Percentiles rank a stretch among this genome's conserved stretches.
phyloP scores from a whole-genome alignment of 2,797 vertebrate genomes.

The Galago senegalensis region DNA sequence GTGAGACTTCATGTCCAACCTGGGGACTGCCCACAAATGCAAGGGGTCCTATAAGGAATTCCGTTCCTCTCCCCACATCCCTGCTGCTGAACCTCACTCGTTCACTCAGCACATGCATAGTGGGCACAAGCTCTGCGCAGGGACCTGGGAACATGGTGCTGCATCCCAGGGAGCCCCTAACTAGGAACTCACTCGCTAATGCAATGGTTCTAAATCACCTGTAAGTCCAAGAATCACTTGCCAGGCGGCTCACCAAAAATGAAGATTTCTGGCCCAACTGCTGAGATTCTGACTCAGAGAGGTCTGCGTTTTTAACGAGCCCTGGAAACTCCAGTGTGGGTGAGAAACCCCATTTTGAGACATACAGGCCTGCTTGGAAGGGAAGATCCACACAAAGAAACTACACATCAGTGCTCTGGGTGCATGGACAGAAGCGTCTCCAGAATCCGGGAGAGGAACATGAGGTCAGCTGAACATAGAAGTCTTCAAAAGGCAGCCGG shows the following conservation, averaged over 20 bases:
- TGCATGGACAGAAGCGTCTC: background rate
- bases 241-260: background rate
- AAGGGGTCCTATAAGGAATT: background rate
- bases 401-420: background rate
- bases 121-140: background rate
- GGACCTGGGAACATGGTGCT: accelerated
- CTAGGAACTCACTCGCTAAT: background rate
- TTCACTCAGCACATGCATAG: accelerated
- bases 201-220: background rate
- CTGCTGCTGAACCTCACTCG: background rate
- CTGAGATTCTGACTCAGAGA: background rate
- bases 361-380: background rate
- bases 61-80: background rate
- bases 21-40: background rate
- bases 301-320: background rate
- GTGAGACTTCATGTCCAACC: background rate
- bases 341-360: background rate
- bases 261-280: background rate
- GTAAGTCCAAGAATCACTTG: background rate
- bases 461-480: background rate
- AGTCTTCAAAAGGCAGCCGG: background rate
- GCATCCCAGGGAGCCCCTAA: accelerated
- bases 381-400: background rate
- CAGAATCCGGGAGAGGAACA: accelerated
- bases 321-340: background rate